Evolutionary conservation across 2,888 invertebrate genomes (phyloP).

Genomic region (Temnothorax ravouxi): DNA sequence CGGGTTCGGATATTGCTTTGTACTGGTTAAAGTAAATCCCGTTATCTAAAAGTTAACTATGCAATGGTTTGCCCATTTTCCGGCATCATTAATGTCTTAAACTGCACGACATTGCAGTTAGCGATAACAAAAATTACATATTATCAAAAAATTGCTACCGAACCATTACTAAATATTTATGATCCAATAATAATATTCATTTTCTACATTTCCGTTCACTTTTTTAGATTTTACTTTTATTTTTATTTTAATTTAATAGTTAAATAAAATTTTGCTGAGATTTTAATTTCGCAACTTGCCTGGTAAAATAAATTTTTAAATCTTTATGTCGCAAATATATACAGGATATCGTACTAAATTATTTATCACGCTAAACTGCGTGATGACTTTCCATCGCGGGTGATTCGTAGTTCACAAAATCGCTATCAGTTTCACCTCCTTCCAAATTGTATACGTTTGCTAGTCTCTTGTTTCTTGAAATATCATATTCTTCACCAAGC

Average conservation of each 20-base stretch:
- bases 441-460: slow-evolving; percentile 78
- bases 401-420: slow-evolving; percentile 69
- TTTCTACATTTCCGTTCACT: neutral
- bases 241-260: neutral
- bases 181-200: neutral
- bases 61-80: slow-evolving; percentile 70
- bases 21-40: slow-evolving; percentile 82
- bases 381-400: slow-evolving; percentile 57
- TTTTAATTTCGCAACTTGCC: neutral
- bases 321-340: neutral
- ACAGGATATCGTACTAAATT: neutral
- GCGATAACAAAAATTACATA: neutral
- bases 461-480: slow-evolving; percentile 66
- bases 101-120: slow-evolving; percentile 19
- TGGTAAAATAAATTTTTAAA: neutral
- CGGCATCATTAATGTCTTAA: slow-evolving; percentile 70
- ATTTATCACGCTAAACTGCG: slow-evolving; percentile 58
- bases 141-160: neutral
- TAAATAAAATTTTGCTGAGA: slow-evolving; percentile 23
- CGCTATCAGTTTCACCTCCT: slow-evolving; percentile 72
- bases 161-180: slow-evolving; percentile 14
- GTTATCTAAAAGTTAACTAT: slow-evolving; percentile 82
- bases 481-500: slow-evolving; percentile 84
- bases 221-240: neutral
- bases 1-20: slow-evolving; percentile 73